These are phyloP conservation scores for Alosa alosa DNA, from an alignment of 2,113 vertebrate genomes.

Conservation along the genomic window DNA sequence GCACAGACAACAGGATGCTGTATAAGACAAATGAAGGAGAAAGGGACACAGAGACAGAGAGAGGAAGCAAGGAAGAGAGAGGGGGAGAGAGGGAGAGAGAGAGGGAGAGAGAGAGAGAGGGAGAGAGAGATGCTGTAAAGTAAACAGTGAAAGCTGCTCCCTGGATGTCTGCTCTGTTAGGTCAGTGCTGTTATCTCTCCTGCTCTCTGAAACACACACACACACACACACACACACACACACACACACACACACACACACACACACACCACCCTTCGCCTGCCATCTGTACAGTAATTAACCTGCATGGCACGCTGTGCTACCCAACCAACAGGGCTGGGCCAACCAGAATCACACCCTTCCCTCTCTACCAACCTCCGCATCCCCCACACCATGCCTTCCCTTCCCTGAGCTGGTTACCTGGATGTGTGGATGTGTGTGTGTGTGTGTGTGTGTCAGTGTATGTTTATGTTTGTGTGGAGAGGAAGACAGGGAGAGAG, in stretches of 20 bases:
- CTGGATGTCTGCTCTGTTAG: slow-evolving; percentile 38
- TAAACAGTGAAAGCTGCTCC: slow-evolving; percentile 23
- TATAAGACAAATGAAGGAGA: background rate
- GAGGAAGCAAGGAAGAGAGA: background rate
- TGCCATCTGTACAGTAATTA: slow-evolving; percentile 84
- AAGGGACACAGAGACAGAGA: slow-evolving; percentile 13
- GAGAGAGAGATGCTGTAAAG: slow-evolving; percentile 42
- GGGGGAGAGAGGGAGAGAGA: background rate
- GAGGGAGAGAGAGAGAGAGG: slow-evolving; percentile 4
- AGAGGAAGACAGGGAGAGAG: background rate
- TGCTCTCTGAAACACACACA: slow-evolving; percentile 42
- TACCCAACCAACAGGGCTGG: slow-evolving; percentile 48
- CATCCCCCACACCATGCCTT: background rate
- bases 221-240: slow-evolving; percentile 15
- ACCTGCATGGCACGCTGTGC: slow-evolving; percentile 73
- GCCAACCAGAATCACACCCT: slow-evolving; percentile 38
- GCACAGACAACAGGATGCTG: background rate
- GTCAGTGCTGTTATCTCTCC: slow-evolving; percentile 56
- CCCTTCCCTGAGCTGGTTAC: background rate
- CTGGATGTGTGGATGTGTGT: background rate
- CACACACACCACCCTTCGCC: slow-evolving; percentile 45
- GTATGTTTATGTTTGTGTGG: background rate
- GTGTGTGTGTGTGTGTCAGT: background rate
- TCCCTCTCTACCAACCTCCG: background rate
- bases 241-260: slow-evolving; percentile 20